Conservation (phyloP, 2,797 vertebrate species). For the Cyprinodon diabolis region DNA sequence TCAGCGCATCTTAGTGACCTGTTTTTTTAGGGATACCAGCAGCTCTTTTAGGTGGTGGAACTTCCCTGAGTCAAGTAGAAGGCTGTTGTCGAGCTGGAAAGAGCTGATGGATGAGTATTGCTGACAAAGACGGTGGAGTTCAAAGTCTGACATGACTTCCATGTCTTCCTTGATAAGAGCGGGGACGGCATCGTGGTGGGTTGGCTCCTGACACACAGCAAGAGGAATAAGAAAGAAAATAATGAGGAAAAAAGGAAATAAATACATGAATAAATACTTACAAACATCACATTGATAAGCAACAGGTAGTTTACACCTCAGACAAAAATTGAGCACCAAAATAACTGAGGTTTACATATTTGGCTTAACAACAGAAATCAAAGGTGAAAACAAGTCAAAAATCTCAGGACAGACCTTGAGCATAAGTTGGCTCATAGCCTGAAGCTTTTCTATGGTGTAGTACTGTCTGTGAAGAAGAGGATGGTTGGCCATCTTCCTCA, state of each 20-base stretch:
- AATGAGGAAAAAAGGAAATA: background rate
- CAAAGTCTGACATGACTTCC: slow-evolving; percentile 98
- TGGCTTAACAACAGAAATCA: background rate
- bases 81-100: slow-evolving; percentile 85
- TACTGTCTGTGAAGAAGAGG: slow-evolving; percentile 94
- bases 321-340: too few relatives aligned
- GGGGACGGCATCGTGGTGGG: slow-evolving; percentile 89
- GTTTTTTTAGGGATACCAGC: slow-evolving; percentile 85
- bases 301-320: background rate
- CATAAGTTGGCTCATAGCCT: slow-evolving; percentile 92
- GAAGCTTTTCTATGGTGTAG: slow-evolving; percentile 91
- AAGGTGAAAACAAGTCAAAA: background rate
- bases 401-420: slow-evolving; percentile 83
- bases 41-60: slow-evolving; percentile 85
- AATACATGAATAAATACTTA: background rate
- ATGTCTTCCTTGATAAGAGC: slow-evolving; percentile 96
- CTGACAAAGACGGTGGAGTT: slow-evolving; percentile 91
- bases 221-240: background rate
- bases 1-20: slow-evolving; percentile 72
- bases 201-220: slow-evolving; percentile 86
- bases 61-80: slow-evolving; percentile 94
- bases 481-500: slow-evolving; percentile 99
- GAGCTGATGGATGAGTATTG: slow-evolving; percentile 85
- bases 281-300: too few relatives aligned
- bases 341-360: background rate